phyloP scores from a whole-genome alignment of 2,113 vertebrate genomes.

The Micronisus gabar region DNA sequence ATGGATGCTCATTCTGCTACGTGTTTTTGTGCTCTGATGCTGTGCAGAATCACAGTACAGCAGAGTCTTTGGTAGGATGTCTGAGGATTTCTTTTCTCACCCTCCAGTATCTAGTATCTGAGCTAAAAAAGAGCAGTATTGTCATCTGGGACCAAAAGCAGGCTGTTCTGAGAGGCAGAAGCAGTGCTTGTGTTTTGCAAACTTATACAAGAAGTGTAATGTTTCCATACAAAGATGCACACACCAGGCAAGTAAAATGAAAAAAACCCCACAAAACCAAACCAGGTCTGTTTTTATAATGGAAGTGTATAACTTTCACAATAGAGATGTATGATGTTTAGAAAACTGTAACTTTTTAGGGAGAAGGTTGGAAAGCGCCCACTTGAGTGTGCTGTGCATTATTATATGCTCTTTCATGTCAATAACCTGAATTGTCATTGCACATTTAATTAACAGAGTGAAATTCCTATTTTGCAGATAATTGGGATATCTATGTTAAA shows the following conservation, averaged over 20 bases:
- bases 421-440: neutral
- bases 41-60: neutral
- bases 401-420: neutral
- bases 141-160: neutral
- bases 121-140: neutral
- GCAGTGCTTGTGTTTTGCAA: neutral
- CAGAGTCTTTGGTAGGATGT: neutral
- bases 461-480: neutral
- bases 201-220: neutral
- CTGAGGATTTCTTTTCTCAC: neutral
- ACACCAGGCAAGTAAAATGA: neutral
- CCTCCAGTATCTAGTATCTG: neutral
- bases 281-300: neutral
- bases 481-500: neutral
- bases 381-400: neutral
- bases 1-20: rapidly evolving
- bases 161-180: neutral
- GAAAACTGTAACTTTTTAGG: neutral
- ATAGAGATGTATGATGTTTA: neutral
- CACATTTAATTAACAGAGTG: neutral
- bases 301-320: neutral
- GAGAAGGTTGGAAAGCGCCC: neutral
- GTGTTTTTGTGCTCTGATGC: neutral
- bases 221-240: neutral
- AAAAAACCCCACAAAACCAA: neutral